These are phyloP conservation scores for Lysandra bellargus DNA, from an alignment of 2,888 invertebrate genomes.

Conservation along the genomic window DNA sequence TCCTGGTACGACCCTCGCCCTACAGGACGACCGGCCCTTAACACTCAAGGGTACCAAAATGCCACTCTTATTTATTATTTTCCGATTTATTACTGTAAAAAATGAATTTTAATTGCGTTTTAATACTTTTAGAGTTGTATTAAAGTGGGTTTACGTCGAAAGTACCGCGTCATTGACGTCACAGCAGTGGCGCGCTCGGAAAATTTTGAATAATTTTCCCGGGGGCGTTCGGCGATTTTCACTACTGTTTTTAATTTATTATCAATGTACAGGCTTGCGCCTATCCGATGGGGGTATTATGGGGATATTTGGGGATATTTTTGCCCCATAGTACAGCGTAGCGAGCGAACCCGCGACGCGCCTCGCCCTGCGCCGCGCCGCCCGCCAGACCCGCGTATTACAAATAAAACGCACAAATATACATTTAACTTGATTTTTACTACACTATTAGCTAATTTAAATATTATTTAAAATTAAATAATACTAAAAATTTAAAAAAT, in stretches of 20 bases:
- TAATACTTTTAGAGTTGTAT: neutral
- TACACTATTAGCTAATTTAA: neutral
- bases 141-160: neutral
- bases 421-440: neutral
- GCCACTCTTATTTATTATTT: neutral
- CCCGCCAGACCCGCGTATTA: conserved; percentile 55
- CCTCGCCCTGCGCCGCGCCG: conserved; percentile 51
- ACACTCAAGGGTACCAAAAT: neutral
- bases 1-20: neutral
- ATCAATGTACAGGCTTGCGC: conserved; percentile 62
- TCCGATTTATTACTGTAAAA: neutral
- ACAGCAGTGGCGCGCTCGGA: conserved; percentile 58
- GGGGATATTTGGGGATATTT: conserved; percentile 52
- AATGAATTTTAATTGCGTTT: neutral
- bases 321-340: conserved; percentile 52
- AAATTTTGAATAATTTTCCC: conserved; percentile 74
- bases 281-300: conserved; percentile 57
- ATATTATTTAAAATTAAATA: neutral
- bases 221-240: conserved; percentile 47
- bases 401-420: neutral
- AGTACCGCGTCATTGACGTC: conserved; percentile 51
- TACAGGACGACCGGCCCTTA: neutral
- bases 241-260: conserved; percentile 47
- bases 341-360: conserved; percentile 47
- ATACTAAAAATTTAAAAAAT: conserved; percentile 21